Base-by-base conservation (phyloP, 2,888 invertebrate genomes). In the Odiellus spinosus region DNA sequence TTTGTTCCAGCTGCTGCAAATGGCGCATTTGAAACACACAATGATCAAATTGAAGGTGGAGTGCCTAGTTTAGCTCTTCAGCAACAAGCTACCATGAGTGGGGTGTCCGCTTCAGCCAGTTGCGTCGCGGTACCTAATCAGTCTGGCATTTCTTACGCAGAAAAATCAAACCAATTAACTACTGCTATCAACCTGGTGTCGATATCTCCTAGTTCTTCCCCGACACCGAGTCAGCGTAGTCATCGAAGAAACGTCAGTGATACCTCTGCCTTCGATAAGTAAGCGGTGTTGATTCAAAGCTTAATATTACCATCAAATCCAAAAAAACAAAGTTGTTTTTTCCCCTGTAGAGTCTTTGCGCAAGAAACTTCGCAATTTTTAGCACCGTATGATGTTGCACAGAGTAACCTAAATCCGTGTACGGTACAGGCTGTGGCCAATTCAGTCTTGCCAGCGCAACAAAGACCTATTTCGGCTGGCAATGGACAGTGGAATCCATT, bases 401-500 rank as follows among this genome's bases (percentile, higher is more conserved):
- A 53, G 21, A 48, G 45, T 12, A 64, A 63, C 8, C 8, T 26
- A 26, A 26, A 26, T 8, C 26, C 26, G 4, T 26, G 26, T 55
- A 58, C 62, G 21, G 63, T 63, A 50, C 61, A 63, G n/a, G 63
- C 61, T 33, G 59, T 60, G 21, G 48, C 38, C 40, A 46, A 45
- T 32, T 20, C 48, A n/a, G 44, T 48, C 11, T 43, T 44, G 10
- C 42, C 46, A n/a, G 42, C 52, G 14, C 34, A 48, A 19, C 49
- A 47, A 19, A 47, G 50, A 38, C 61, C 71, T 20, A 60, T 72
- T 20, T 65, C 68, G 17, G 73, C 74, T 35, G 79, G 80, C 60
- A 71, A 77, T 34, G 73, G 75, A 4, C 77, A 80, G 55, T 84
- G 84, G 84, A 85, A 85, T 68, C 85, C 85, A 2, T 85, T 85